Base-by-base conservation (phyloP, 2,113 vertebrate genomes). In the Hippopotamus amphibius region DNA sequence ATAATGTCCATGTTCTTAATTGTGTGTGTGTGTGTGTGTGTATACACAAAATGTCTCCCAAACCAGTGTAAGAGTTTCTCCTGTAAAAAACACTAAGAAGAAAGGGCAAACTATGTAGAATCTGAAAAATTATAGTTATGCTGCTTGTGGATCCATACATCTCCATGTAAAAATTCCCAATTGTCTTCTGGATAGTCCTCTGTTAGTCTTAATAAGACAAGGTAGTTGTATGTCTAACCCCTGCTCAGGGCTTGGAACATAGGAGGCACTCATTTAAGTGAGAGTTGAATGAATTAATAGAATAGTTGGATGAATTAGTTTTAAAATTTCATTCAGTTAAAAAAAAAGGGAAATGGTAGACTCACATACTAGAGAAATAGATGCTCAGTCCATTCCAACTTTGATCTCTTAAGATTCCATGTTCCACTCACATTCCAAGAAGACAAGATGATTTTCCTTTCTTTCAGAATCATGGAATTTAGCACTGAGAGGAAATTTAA, bases 371-470 rank as follows among this genome's bases (percentile, higher is more conserved):
- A 30, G 71, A 84, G 57, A 71, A 90, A 76, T 86, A 74, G 22
- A 46, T 66, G 46, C 28, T 90, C 30, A 55, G 37, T 57, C 30
- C 30, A 85, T 15, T 63, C 33, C 19, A 43, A 24, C 57, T 85
- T 71, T 74, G 48, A 46, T 19, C 82, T 91, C 93, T 95, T 93
- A 85, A 90, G 33, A 68, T n/a, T 69, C 71, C 19, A 0, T 46
- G 43, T 89, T 95, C 43, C 13, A 50, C 22, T 88, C 63, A 65
- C 2, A 59, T 95, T 94, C 21, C 1, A 85, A 96, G 82, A 89
- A 89, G 46, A 68, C 22, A 72, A 68, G 72, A 77, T 69, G 43
- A 81, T 9, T 96, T 94, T 46, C 63, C n/a, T 88, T 93, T 95
- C 41, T 88, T 89, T 17, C 26, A 37, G 41, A n/a, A 63, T 88